Evolutionary conservation across 2,888 invertebrate species (phyloP), one percentile per base, ranked within the genome.

Genomic region (Hyposoter didymator): DNA sequence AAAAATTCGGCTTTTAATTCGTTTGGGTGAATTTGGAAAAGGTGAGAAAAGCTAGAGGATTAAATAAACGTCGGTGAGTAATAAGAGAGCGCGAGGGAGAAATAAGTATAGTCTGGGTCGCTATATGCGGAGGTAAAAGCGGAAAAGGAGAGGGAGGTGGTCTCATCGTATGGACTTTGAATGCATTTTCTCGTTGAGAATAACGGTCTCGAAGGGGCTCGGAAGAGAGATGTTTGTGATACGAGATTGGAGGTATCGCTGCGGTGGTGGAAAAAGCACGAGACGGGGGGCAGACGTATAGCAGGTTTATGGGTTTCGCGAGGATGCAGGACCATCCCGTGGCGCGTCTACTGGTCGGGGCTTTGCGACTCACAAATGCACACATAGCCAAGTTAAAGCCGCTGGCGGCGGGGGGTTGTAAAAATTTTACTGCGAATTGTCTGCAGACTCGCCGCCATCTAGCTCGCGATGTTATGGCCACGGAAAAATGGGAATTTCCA

Each of bases 381-480:
- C n/a, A 72, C 22, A 45, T 75, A 49, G 62, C 4, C 5, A 59
- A 52, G 66, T 17, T 59, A 72, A 49, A 55, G 82, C 76, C 76
- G 82, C 79, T 81, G 87, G 86, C 87, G 84, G 87, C 85, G 87
- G 86, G 88, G 88, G 88, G 89, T 89, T 90, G 93, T 93, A 93
- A 93, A 93, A 93, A 93, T 93, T 93, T 93, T 93, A 93, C 93
- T 93, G 93, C 93, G 93, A 93, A 93, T 93, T 93, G 93, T 93
- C 93, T 93, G 93, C 93, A 91, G 91, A 92, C 92, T 89, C 86
- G 90, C 85, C 78, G 83, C 80, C 85, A 81, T 67, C 72, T 88
- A 90, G 89, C 89, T 87, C 90, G 88, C 89, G 88, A 90, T 92
- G 90, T 93, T 93, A 93, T 91, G 90, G 89, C 83, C 74, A 90